phyloP scores from a whole-genome alignment of 2,113 vertebrate genomes.

The Ancistrus triradiatus region DNA sequence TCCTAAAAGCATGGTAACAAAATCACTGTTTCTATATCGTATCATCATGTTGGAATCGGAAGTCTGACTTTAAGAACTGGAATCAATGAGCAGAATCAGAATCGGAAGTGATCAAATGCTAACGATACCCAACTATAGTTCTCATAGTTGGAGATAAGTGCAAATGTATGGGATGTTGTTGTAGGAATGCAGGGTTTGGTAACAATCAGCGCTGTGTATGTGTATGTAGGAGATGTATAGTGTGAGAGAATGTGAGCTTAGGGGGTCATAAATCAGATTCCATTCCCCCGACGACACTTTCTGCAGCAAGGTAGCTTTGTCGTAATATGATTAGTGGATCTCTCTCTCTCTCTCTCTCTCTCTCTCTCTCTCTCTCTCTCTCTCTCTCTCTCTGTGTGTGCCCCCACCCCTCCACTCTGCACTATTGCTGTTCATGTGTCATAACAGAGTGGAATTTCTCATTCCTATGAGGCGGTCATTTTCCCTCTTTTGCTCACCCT shows the following conservation, averaged over 20 bases:
- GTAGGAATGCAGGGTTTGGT: background rate
- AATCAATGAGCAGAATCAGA: too few species aligned
- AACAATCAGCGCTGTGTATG: background rate
- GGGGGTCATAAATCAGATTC: constrained; percentile 5
- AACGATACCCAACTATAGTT: too few species aligned
- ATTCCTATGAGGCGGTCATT: constrained; percentile 55
- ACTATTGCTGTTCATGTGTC: constrained; percentile 41
- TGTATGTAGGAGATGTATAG: background rate
- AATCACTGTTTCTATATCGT: too few species aligned
- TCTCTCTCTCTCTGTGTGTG: too few species aligned
- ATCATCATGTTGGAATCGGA: too few species aligned
- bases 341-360: constrained; percentile 15
- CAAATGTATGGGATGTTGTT: background rate
- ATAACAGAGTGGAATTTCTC: constrained; percentile 69
- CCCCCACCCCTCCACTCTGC: too few species aligned
- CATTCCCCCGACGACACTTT: background rate
- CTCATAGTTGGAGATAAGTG: too few species aligned
- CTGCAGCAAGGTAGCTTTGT: background rate
- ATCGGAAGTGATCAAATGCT: too few species aligned
- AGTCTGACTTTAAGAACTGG: too few species aligned
- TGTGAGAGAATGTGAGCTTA: constrained; percentile 11
- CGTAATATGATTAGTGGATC: background rate
- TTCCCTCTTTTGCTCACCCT: constrained; percentile 39
- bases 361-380: constrained; percentile 8
- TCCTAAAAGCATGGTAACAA: too few species aligned